Evolutionary conservation across 2,113 vertebrate species (phyloP), one percentile per base, ranked within the genome.

Genomic region (Neopipo cinnamomea): DNA sequence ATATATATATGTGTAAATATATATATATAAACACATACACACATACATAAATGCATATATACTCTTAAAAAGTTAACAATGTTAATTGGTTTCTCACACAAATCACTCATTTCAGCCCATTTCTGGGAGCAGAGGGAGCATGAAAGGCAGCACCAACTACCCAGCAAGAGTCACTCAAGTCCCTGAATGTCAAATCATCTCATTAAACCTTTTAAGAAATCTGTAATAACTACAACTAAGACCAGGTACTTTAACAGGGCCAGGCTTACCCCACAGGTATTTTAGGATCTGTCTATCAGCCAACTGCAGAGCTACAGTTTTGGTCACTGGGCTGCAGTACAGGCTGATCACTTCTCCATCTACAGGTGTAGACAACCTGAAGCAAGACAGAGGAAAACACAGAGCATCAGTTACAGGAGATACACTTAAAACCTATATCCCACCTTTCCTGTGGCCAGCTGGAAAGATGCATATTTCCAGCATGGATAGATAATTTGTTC

Each of bases 221-320:
- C 46, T 23, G 5, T 28, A 73, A 28, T 31, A 59, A 65, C 30
- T 62, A 59, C 11, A 30, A 0, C 33, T n/a, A 70, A 78, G 14
- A 47, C 14, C 9, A 81, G 15, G 7, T 50, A 46, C 22, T 59
- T 76, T 25, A 58, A 49, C 1, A 78, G 3, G 33, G 6, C 23
- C n/a, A 71, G 72, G 41, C 95, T 98, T 87, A 99, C 99, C 98
- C 98, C 98, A 99, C 31, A 97, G 56, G 74, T 99, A 98, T 91
- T 97, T 99, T 87, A 98, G 93, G 86, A 99, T 97, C 71, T 88
- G 98, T 56, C 99, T 98, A 68, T 98, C 97, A 91, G 98, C 97
- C 94, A 99, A 97, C 93, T 99, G 99, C 25, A 99, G 65, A 22
- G 98, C 99, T 85, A 99, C 97, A 5, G 97, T 98, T 85, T 95